Conservation (phyloP, 37 sponge, comb jelly and placozoan genomes). For the Dysidea cf. avara region DNA sequence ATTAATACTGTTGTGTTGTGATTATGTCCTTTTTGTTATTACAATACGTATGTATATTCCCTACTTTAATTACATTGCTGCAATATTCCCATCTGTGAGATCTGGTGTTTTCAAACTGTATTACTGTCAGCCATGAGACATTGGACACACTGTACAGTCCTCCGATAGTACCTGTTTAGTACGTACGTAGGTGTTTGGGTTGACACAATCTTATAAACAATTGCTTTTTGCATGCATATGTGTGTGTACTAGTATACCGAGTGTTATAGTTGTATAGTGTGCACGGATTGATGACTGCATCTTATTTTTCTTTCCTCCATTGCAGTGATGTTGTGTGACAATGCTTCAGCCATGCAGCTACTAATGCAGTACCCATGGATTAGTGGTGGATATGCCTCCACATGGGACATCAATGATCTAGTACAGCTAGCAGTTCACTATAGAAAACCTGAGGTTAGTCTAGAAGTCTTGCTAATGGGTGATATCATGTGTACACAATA, state of each 20-base stretch:
- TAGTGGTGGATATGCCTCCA: neutral
- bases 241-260: neutral
- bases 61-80: neutral
- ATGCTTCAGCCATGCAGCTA: slow-evolving; percentile 75
- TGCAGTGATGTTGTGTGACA: slow-evolving; percentile 82
- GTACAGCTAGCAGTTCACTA: slow-evolving; percentile 85
- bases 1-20: neutral
- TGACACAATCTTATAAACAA: no score
- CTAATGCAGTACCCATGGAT: slow-evolving; percentile 87
- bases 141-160: neutral
- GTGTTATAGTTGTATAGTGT: no score
- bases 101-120: no score
- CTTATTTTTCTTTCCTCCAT: slow-evolving; percentile 13
- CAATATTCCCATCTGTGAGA: neutral
- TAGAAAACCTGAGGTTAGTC: slow-evolving; percentile 66
- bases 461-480: no score
- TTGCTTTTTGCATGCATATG: slow-evolving; percentile 1
- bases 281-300: no score
- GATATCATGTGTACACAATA: neutral
- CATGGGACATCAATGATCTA: slow-evolving; percentile 67
- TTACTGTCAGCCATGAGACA: neutral
- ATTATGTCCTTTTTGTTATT: no score
- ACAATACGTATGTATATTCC: no score
- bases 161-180: neutral
- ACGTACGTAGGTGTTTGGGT: slow-evolving; percentile 3